These are phyloP conservation scores for Bothrops jararaca DNA, from an alignment of 2,113 vertebrate genomes.

Conservation along the genomic window DNA sequence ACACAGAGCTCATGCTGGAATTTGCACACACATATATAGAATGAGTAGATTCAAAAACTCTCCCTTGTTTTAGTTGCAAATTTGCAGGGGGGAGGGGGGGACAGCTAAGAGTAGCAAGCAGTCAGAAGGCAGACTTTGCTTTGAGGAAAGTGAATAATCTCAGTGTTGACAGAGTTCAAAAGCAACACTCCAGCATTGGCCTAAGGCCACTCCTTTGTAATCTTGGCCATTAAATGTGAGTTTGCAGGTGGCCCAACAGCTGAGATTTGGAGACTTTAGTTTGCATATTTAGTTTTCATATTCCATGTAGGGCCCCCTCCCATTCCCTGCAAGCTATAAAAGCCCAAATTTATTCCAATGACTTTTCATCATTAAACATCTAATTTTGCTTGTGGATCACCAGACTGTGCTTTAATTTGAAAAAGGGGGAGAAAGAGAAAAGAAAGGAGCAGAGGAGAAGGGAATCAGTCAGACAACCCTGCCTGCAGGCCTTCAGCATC, in stretches of 20 bases:
- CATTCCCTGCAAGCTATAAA: constrained; percentile 60
- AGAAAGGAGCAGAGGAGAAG: background rate
- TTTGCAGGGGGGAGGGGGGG: constrained; percentile 2
- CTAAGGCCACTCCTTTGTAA: constrained; percentile 76
- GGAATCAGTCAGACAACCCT: constrained; percentile 44
- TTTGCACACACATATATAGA: constrained; percentile 50
- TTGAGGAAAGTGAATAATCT: constrained; percentile 77
- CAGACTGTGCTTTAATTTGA: constrained; percentile 43
- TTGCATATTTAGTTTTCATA: constrained; percentile 74
- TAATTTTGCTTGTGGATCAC: constrained; percentile 53
- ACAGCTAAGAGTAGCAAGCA: constrained; percentile 69
- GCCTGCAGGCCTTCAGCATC: constrained; percentile 48
- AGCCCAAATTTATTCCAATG: constrained; percentile 67
- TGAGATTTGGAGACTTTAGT: constrained; percentile 68
- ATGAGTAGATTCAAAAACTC: constrained; percentile 59
- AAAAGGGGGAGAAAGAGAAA: background rate
- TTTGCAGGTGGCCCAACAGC: constrained; percentile 76
- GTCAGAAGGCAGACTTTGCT: constrained; percentile 64
- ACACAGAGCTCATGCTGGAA: constrained; percentile 48
- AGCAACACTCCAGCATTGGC: constrained; percentile 69
- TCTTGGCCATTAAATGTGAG: constrained; percentile 75
- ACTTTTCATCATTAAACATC: constrained; percentile 66
- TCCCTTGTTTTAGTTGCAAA: constrained; percentile 69
- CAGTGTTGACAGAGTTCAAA: constrained; percentile 79
- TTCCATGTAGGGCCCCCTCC: constrained; percentile 56